phyloP scores from a whole-genome alignment of 2,888 invertebrate species.

The Eristalis intricaria region DNA sequence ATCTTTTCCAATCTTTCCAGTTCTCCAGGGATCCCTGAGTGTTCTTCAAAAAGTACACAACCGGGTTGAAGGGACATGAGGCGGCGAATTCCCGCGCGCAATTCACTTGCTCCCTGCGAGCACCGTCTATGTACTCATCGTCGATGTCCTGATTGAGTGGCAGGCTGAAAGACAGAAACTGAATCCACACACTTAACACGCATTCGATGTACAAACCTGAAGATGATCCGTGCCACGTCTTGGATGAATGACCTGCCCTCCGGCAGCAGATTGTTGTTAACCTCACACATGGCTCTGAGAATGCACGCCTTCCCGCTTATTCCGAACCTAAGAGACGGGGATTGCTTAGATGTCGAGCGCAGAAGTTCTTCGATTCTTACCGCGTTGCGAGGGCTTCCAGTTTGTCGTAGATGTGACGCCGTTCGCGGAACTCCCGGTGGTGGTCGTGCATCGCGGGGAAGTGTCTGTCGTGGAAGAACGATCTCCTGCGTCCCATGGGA shows the following conservation, averaged over 20 bases:
- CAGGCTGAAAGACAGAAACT: neutral
- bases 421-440: neutral
- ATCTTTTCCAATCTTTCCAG: neutral
- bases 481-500: neutral
- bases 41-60: neutral
- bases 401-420: neutral
- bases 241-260: neutral
- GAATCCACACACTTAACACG: neutral
- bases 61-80: neutral
- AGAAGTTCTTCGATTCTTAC: neutral
- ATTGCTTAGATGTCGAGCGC: neutral
- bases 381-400: neutral
- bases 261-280: neutral
- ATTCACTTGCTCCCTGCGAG: neutral
- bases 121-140: neutral
- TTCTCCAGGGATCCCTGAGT: neutral
- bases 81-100: neutral
- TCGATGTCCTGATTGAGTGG: neutral
- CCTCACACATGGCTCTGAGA: neutral
- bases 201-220: neutral
- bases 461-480: neutral
- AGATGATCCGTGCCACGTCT: neutral
- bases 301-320: neutral
- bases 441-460: neutral
- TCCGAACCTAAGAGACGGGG: neutral